phyloP scores from a whole-genome alignment of 2,888 invertebrate species.

The Linnaemya vulpina region DNA sequence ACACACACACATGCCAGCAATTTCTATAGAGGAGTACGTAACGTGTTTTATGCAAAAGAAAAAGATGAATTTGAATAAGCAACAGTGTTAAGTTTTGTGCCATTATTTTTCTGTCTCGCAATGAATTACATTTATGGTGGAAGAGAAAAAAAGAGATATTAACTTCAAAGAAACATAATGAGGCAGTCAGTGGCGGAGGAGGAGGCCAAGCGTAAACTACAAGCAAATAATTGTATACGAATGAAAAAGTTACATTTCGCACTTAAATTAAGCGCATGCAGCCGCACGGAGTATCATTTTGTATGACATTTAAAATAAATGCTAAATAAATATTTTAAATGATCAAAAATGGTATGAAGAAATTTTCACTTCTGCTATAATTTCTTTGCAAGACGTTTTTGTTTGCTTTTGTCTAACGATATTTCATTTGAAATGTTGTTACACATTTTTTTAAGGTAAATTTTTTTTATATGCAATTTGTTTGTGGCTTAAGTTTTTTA shows the following conservation, averaged over 20 bases:
- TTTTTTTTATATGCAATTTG: background rate
- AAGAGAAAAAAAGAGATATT: background rate
- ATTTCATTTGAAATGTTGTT: conserved; percentile 15
- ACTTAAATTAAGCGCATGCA: conserved; percentile 56
- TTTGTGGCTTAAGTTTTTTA: background rate
- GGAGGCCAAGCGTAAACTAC: conserved; percentile 1
- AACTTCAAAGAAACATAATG: conserved; percentile 16
- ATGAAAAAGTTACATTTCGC: conserved; percentile 25
- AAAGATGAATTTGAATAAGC: conserved; percentile 69
- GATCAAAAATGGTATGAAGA: conserved; percentile 46
- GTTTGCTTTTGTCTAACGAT: conserved; percentile 1
- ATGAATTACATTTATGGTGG: conserved; percentile 41
- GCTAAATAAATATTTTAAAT: conserved; percentile 65
- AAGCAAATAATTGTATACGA: conserved; percentile 31
- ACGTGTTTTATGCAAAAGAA: conserved; percentile 54
- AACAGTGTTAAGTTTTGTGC: conserved; percentile 69
- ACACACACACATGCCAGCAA: background rate
- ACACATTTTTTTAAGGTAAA: background rate
- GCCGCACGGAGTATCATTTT: conserved; percentile 56
- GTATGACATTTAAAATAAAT: conserved; percentile 68
- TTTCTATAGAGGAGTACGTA: conserved; percentile 27
- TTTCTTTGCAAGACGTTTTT: background rate
- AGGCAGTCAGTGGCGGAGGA: background rate
- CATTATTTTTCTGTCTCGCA: conserved; percentile 58
- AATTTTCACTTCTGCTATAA: conserved; percentile 14